Evolutionary conservation across 2,113 vertebrate species (phyloP), one percentile per base, ranked within the genome.

Genomic region (Ornithorhynchus anatinus): DNA sequence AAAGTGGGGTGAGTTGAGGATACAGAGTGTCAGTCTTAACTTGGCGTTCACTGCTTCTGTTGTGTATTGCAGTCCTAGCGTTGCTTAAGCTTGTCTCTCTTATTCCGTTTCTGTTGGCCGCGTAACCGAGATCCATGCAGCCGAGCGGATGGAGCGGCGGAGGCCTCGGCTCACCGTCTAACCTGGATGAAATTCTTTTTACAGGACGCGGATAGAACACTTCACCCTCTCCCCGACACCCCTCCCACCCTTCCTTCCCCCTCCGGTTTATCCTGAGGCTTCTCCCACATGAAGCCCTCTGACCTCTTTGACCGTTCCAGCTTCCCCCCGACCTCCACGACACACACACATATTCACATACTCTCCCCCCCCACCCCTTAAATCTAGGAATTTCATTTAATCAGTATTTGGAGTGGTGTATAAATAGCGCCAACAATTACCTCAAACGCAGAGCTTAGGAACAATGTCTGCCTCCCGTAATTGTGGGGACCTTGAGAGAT

Each of bases 61-160:
- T 77, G 23, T 79, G 48, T 81, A 60, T 71, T 75, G 47, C 75
- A 83, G 72, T 63, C 52, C 69, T 69, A 67, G 56, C 11, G 10
- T 77, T 67, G 67, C 63, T 72, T 77, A 70, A 69, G 75, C 75
- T 75, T 67, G 51, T 76, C 82, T 78, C 65, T 72, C 52, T 74
- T 77, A 63, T 47, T 75, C 62, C 53, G 64, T 58, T 68, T n/a
- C n/a, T 60, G 66, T 58, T 73, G 59, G 53, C 69, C 33, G 77
- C 37, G 22, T 29, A 44, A 16, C 42, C 53, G 39, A 69, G 74
- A 72, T 75, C 66, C 38, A 5, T 67, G 72, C 57, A 68, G 45
- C 40, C 36, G 17, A 50, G 35, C 52, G 29, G 64, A 48, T 70
- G 23, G 70, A 51, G 51, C 51, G 44, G 77, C 77, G 52, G 44